Percentiles rank a stretch among this genome's conserved stretches.
Conservation (phyloP, 2,888 invertebrate species). For the Ectropis crepuscularia region DNA sequence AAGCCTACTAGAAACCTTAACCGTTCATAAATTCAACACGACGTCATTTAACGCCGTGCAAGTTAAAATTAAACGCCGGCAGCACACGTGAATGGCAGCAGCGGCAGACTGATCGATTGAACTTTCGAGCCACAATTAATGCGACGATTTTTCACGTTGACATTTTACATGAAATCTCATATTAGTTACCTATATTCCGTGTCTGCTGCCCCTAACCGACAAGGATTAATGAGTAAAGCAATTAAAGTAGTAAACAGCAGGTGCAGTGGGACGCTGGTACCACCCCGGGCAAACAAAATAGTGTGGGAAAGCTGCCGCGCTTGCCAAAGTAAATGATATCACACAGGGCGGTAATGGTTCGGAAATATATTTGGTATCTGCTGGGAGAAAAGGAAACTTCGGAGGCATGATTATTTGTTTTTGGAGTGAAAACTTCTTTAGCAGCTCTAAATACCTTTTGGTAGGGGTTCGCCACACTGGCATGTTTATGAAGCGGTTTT, state of each 20-base stretch:
- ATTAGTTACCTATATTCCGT: slow-evolving; percentile 56
- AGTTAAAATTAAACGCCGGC: slow-evolving; percentile 21
- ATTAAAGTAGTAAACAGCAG: slow-evolving; percentile 81
- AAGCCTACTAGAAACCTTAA: neutral
- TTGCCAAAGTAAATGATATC: slow-evolving; percentile 48
- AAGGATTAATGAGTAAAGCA: slow-evolving; percentile 76
- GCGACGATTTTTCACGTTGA: slow-evolving; percentile 48
- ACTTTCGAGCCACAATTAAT: slow-evolving; percentile 32
- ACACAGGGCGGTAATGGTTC: slow-evolving; percentile 42
- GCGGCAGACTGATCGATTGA: slow-evolving; percentile 29
- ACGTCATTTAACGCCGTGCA: slow-evolving; percentile 5
- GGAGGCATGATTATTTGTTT: neutral
- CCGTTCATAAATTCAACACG: slow-evolving; percentile 6
- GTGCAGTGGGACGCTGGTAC: slow-evolving; percentile 64
- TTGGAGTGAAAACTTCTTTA: too few species aligned
- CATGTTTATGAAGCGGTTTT: too few species aligned
- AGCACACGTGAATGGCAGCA: slow-evolving; percentile 21
- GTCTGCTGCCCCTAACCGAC: slow-evolving; percentile 65
- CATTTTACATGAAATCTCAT: slow-evolving; percentile 52
- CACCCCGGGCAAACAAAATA: slow-evolving; percentile 67
- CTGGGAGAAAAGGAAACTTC: neutral
- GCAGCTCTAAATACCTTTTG: too few species aligned
- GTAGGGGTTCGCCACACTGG: too few species aligned
- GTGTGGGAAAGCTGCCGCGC: slow-evolving; percentile 64
- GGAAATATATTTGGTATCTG: slow-evolving; percentile 4